A percentile compares a stretch with the other conserved stretches of the same genome.
Conservation (phyloP, 1,140 invertebrate species). For the Lucilia sericata region DNA sequence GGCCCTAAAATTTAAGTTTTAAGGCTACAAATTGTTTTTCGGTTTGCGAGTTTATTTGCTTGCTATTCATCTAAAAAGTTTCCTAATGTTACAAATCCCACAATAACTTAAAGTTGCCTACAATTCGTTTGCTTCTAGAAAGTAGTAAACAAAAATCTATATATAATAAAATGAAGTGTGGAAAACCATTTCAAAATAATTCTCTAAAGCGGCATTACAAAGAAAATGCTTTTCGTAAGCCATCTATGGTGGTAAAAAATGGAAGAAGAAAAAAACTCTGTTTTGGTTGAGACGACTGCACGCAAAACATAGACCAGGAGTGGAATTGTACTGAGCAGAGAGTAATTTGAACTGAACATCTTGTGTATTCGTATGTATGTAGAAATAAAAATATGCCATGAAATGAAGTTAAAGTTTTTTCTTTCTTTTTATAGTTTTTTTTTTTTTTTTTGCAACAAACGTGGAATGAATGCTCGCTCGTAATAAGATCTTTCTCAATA, state of each 20-base stretch:
- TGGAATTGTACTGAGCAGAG: background rate
- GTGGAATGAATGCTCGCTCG: constrained; percentile 1
- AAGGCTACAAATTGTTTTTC: too few relatives aligned
- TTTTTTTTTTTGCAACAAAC: background rate
- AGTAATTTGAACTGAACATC: constrained; percentile 18
- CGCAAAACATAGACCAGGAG: constrained; percentile 7
- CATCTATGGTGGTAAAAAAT: constrained; percentile 40
- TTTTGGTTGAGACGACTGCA: constrained; percentile 15
- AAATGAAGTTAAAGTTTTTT: constrained; percentile 14
- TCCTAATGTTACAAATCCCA: too few relatives aligned
- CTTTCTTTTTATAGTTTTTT: too few relatives aligned
- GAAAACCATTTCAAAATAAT: constrained; percentile 43
- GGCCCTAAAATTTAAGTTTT: too few relatives aligned
- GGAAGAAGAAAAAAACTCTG: constrained; percentile 8
- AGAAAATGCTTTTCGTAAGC: constrained; percentile 33
- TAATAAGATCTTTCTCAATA: background rate
- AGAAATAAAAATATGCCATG: constrained; percentile 1
- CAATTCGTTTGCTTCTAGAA: background rate
- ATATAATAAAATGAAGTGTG: constrained; percentile 36
- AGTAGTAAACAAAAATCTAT: background rate
- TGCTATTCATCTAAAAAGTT: too few relatives aligned
- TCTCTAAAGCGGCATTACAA: constrained; percentile 41
- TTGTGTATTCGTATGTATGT: background rate
- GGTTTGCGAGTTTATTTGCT: too few relatives aligned
- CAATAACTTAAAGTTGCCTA: too few relatives aligned